Evolutionary conservation across 2,888 invertebrate species (phyloP), one percentile per base, ranked within the genome.

Genomic region (Conistra vaccinii): DNA sequence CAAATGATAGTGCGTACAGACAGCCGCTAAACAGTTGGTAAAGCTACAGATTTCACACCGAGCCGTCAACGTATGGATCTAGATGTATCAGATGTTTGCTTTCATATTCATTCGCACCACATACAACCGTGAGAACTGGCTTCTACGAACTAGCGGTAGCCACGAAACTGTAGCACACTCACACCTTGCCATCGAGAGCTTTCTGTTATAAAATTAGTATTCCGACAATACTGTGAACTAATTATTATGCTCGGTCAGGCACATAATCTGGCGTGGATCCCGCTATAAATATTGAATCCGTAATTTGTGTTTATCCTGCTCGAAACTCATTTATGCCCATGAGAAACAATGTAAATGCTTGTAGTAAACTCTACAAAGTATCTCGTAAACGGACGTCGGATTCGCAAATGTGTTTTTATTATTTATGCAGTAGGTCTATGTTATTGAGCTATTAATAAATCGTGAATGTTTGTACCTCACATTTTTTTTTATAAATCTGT

Each of bases 11-110:
- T 93, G 92, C 93, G 95, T 95, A 95, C 92, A 90, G 90, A 84
- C 92, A 92, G 86, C 94, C 91, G 96, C 96, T 96, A 96, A 96
- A 96, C 94, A 96, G 95, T 96, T 93, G 92, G 96, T 95, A 96
- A 96, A 96, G 96, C 94, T 96, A 96, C 94, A 96, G 94, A 95
- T 96, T 96, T 96, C 96, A 96, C 96, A 96, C 96, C 93, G 94
- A 95, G 93, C 92, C 95, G 96, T 92, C 96, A 96, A 96, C 95
- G 93, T 96, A 96, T 96, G 96, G 96, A 96, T 96, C 96, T 96
- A 95, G 96, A 96, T 96, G 93, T 94, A 95, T 94, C 94, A 91
- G 92, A 93, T 96, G 94, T 96, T 96, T 96, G 92, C 95, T 94
- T 93, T 96, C 93, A 93, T 95, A 93, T 93, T 96, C 96, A 95